These are phyloP conservation scores for Onthophagus taurus DNA, from an alignment of 1,140 invertebrate genomes.

Conservation along the genomic window DNA sequence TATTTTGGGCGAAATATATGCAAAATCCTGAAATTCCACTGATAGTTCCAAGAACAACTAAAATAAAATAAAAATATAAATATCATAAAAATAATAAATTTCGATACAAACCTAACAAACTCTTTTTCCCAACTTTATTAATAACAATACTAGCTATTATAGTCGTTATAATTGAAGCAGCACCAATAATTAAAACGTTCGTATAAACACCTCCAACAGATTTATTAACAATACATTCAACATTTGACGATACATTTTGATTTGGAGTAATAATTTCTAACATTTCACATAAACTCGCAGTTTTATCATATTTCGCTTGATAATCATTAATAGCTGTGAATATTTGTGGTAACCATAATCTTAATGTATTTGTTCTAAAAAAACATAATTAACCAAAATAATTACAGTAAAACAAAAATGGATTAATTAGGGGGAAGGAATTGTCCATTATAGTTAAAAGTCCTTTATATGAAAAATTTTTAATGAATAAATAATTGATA, in stretches of 20 bases:
- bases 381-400: too few species aligned
- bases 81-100: not conserved
- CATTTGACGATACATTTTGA: not conserved
- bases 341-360: slow-evolving; percentile 54
- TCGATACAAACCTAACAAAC: slow-evolving; percentile 16
- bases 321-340: slow-evolving; percentile 44
- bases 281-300: slow-evolving; percentile 23
- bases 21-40: slow-evolving; percentile 4
- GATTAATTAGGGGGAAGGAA: too few species aligned
- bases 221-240: slow-evolving; percentile 13
- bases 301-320: slow-evolving; percentile 16
- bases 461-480: too few species aligned
- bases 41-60: not conserved
- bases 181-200: slow-evolving; percentile 25
- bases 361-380: slow-evolving; percentile 41
- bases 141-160: slow-evolving; percentile 17
- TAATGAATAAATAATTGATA: too few species aligned
- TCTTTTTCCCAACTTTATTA: slow-evolving; percentile 23
- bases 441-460: too few species aligned
- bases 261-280: slow-evolving; percentile 20
- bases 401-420: too few species aligned
- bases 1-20: slow-evolving; percentile 25
- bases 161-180: slow-evolving; percentile 16
- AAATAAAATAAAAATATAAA: not conserved
- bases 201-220: slow-evolving; percentile 22